Percentiles rank a stretch among this genome's conserved stretches.
phyloP scores from a whole-genome alignment of 2,888 invertebrate genomes.

The Melanostoma mellinum region DNA sequence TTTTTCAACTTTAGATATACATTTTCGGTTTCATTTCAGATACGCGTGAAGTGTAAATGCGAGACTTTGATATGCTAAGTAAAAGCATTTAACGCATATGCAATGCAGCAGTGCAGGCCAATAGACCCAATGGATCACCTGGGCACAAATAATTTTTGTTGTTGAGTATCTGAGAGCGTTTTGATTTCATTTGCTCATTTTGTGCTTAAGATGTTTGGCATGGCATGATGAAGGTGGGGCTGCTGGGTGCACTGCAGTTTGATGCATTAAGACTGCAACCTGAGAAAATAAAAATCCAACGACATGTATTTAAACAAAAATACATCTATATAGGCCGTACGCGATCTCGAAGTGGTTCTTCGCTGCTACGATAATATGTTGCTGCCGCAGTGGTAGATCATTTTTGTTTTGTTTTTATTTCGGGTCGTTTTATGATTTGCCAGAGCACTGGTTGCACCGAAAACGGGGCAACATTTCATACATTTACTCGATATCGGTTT shows the following conservation, averaged over 20 bases:
- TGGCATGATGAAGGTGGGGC: constrained; percentile 71
- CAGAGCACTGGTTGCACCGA: constrained; percentile 59
- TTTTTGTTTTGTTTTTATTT: constrained; percentile 52
- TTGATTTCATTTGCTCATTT: constrained; percentile 59
- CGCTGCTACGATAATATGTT: constrained; percentile 68
- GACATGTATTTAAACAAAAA: constrained; percentile 68
- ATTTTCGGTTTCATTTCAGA: constrained; percentile 24
- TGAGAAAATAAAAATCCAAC: constrained; percentile 59
- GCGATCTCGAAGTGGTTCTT: constrained; percentile 70
- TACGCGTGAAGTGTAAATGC: constrained; percentile 44
- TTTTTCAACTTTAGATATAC: constrained; percentile 42
- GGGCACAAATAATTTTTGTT: constrained; percentile 53
- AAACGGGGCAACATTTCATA: constrained; percentile 69
- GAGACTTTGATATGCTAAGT: constrained; percentile 54
- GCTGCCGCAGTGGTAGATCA: constrained; percentile 71
- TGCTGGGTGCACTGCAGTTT: constrained; percentile 67
- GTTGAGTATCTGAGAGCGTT: constrained; percentile 60
- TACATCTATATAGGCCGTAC: constrained; percentile 57
- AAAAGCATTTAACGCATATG: constrained; percentile 63
- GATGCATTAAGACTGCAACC: constrained; percentile 61
- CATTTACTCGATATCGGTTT: constrained; percentile 75
- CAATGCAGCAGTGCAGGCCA: constrained; percentile 30
- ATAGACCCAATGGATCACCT: constrained; percentile 64
- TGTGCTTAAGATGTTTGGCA: constrained; percentile 56
- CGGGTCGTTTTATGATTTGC: constrained; percentile 70